These are phyloP conservation scores for Mus spretus DNA, from an alignment of 2,797 vertebrate species.

Conservation along the genomic window DNA sequence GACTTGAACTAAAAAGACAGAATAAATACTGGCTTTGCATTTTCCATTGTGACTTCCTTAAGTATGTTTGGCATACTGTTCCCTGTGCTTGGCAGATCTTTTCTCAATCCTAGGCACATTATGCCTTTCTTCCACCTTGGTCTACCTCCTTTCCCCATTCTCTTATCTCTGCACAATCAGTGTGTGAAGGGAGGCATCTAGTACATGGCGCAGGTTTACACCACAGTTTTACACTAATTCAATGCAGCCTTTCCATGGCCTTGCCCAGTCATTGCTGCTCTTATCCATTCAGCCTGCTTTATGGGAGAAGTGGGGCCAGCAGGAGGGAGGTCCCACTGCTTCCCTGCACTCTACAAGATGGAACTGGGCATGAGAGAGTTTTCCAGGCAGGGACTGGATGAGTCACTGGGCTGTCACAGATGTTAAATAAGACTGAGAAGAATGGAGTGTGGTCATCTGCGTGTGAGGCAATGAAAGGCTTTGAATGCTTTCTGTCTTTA, in stretches of 20 bases:
- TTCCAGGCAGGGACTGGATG: constrained; percentile 62
- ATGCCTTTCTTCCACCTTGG: neutral
- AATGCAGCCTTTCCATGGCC: neutral
- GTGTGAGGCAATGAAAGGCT: neutral
- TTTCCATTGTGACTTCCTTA: constrained; percentile 74
- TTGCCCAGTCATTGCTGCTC: neutral
- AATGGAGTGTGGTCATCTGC: neutral
- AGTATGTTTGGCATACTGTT: neutral
- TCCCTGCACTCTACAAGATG: constrained; percentile 71
- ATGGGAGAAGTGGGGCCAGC: neutral
- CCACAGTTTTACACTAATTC: neutral
- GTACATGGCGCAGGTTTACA: neutral
- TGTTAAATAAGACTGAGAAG: constrained; percentile 54
- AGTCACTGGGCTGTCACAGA: constrained; percentile 64
- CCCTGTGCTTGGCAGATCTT: neutral
- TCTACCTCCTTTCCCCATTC: neutral
- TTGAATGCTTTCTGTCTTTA: neutral
- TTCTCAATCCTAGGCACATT: neutral
- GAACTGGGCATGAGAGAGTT: constrained; percentile 17
- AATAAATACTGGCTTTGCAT: constrained; percentile 59
- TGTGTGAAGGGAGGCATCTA: neutral
- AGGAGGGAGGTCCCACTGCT: constrained; percentile 60
- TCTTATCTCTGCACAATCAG: neutral
- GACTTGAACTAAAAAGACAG: constrained; percentile 65
- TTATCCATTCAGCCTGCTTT: neutral